Base-by-base conservation (phyloP, 2,888 invertebrate species). In the Cynaeus angustus region DNA sequence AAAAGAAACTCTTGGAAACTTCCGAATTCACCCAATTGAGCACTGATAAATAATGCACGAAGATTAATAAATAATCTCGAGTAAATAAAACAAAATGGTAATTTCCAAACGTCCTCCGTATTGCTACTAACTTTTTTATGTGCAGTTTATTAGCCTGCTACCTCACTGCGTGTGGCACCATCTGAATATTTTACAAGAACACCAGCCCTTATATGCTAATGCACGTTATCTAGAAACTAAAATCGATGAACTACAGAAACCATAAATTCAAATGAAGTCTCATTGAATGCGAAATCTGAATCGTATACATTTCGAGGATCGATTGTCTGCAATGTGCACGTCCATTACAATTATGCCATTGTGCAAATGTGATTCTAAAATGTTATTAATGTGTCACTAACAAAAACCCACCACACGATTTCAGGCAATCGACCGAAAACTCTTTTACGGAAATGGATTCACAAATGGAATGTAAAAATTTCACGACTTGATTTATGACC, bases 191-290 rank as follows among this genome's bases (percentile, higher is more conserved):
- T 70, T 48, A 65, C 61, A 68, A 64, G 65, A 65, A 71, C 66
- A 68, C 14, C 73, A 72, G 71, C 74, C 76, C 77, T 78, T 77
- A 75, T 78, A 78, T 77, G 79, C 75, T 75, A 76, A 77, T 79
- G 61, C 53, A 65, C 74, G 75, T 77, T 79, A 78, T 79, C 77
- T 77, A 59, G 72, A 65, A 70, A 71, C 74, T 71, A 65, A 74
- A 78, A 79, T 78, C 78, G 75, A 79, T 78, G 77, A 75, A 78
- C 78, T 77, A 73, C 74, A 74, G 74, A 71, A 72, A 67, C 76
- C 72, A 78, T 79, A 78, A 79, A 79, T 79, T 77, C 74, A 75
- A 74, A 77, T 73, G 65, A 72, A 69, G 74, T 72, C 75, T 77
- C 78, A 77, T 75, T 79, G 77, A 79, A 78, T 77, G 75, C 75